A percentile compares a stretch with the other conserved stretches of the same genome.
Conservation (phyloP, 2,113 vertebrate genomes). For the Sinocyclocheilus anophthalmus region DNA sequence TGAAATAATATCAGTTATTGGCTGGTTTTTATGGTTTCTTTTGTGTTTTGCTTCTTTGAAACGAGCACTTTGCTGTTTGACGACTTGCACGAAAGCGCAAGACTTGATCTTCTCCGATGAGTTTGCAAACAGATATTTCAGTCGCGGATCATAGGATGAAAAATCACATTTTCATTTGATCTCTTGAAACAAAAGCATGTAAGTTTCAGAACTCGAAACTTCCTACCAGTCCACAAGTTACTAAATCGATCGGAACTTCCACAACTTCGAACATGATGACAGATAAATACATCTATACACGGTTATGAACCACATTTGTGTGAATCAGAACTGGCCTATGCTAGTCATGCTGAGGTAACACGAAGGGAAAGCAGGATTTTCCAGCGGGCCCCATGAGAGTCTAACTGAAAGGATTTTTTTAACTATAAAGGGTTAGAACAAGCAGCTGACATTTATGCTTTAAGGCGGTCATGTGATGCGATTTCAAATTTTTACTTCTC, state of each 20-base stretch:
- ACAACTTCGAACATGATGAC: not conserved
- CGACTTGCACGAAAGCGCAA: not conserved
- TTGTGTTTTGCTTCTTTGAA: slow-evolving; percentile 33
- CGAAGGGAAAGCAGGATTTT: not conserved
- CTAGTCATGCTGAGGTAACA: not conserved
- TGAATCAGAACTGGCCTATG: not conserved
- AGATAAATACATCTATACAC: not conserved
- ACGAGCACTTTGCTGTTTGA: not conserved
- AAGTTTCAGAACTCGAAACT: not conserved
- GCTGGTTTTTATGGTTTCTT: no score
- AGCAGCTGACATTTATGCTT: slow-evolving; percentile 3
- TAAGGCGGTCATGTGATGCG: no score
- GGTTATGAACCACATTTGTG: not conserved
- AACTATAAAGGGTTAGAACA: slow-evolving; percentile 1
- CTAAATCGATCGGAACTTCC: not conserved
- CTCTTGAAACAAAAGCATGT: not conserved
- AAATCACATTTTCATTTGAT: not conserved
- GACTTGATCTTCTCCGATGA: slow-evolving; percentile 4
- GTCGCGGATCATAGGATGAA: not conserved
- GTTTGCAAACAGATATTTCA: slow-evolving; percentile 18
- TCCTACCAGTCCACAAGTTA: not conserved
- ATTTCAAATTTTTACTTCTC: no score
- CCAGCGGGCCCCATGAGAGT: no score
- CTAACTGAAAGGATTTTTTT: no score
- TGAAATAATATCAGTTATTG: no score